These are phyloP conservation scores for Notodonta ziczac DNA, from an alignment of 2,888 invertebrate species.

Conservation along the genomic window DNA sequence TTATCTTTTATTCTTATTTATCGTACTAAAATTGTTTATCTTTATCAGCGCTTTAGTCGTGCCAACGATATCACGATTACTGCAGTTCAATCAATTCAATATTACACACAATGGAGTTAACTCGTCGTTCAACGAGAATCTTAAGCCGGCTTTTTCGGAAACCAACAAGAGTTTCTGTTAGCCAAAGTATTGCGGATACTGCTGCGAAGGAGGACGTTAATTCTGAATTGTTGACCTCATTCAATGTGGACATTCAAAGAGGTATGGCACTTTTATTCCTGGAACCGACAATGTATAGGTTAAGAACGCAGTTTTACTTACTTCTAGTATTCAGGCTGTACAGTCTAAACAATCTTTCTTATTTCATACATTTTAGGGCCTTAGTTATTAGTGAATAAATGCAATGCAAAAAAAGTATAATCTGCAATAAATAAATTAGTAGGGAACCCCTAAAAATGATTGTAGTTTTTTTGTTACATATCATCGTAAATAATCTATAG, in stretches of 20 bases:
- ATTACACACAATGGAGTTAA: slow-evolving; percentile 51
- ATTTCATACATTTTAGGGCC: too few species aligned
- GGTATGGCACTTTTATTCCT: slow-evolving; percentile 43
- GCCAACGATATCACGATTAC: background rate
- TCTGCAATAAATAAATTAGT: too few species aligned
- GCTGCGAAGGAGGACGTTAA: slow-evolving; percentile 66
- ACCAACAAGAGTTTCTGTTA: slow-evolving; percentile 50
- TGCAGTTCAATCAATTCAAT: background rate
- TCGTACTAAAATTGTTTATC: background rate
- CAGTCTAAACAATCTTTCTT: too few species aligned
- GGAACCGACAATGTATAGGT: background rate
- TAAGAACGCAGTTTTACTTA: background rate
- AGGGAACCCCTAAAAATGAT: too few species aligned
- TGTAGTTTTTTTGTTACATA: too few species aligned
- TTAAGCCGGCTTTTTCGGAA: slow-evolving; percentile 69
- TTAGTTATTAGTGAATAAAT: too few species aligned
- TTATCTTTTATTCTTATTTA: slow-evolving; percentile 19
- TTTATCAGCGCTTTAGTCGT: background rate
- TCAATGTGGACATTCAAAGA: slow-evolving; percentile 66
- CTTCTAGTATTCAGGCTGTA: background rate
- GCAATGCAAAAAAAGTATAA: too few species aligned
- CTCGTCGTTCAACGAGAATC: slow-evolving; percentile 55
- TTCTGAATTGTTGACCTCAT: slow-evolving; percentile 59
- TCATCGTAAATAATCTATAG: too few species aligned
- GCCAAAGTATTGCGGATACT: slow-evolving; percentile 54